Evolutionary conservation across 2,113 vertebrate genomes (phyloP).

Genomic region (Peucedramus taeniatus): DNA sequence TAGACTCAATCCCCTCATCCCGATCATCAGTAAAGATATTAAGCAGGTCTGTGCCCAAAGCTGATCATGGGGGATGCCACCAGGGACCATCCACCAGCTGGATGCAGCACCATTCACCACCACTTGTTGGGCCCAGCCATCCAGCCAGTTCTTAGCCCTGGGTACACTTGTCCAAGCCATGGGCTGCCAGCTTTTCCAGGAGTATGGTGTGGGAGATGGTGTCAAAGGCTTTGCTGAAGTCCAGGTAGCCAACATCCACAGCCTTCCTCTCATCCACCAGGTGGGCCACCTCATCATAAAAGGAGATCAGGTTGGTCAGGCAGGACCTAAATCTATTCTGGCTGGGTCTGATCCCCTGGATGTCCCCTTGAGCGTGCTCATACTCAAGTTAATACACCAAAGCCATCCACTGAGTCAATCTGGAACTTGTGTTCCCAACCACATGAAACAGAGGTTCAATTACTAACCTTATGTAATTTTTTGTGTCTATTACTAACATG

Average conservation of each 20-base stretch:
- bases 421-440: background rate
- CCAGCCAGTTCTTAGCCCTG: background rate
- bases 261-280: background rate
- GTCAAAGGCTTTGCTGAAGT: background rate
- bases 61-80: rapidly evolving
- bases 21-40: background rate
- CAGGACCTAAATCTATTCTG: background rate
- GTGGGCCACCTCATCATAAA: background rate
- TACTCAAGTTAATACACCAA: background rate
- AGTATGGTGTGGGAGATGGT: rapidly evolving
- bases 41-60: background rate
- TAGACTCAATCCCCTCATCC: background rate
- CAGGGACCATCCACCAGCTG: background rate
- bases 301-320: background rate
- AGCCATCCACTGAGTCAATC: rapidly evolving
- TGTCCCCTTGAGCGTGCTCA: background rate
- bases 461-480: background rate
- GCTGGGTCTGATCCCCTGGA: background rate
- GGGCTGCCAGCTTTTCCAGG: background rate
- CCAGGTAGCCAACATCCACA: background rate
- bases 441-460: background rate
- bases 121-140: too few species aligned
- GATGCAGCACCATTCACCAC: background rate
- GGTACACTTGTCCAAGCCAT: too few species aligned
- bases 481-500: background rate